A percentile compares a stretch with the other conserved stretches of the same genome.
Evolutionary conservation across 2,888 invertebrate species (phyloP).

Genomic region (Lasius fuliginosus): DNA sequence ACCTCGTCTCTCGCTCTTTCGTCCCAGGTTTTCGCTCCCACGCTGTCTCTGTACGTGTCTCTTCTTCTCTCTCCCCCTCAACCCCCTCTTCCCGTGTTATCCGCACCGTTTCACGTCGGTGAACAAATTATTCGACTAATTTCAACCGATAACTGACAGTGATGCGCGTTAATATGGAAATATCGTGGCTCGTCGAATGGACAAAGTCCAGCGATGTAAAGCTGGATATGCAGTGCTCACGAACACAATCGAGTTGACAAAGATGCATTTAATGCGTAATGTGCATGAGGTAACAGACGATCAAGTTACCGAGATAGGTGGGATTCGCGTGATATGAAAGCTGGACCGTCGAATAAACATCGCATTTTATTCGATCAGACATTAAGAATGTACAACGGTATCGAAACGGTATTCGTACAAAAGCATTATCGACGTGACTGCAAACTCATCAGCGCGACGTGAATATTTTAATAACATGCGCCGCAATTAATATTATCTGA

Average conservation of each 20-base stretch:
- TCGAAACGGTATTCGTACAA: constrained; percentile 43
- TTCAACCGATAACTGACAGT: constrained; percentile 62
- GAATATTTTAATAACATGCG: constrained; percentile 58
- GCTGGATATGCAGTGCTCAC: background rate
- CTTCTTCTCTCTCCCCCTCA: background rate
- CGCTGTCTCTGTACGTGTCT: constrained; percentile 2
- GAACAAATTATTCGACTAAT: constrained; percentile 69
- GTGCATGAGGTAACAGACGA: constrained; percentile 15
- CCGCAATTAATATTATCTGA: constrained; percentile 58
- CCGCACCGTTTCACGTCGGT: constrained; percentile 43
- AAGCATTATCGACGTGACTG: constrained; percentile 40
- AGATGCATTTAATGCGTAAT: constrained; percentile 47
- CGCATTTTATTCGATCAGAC: constrained; percentile 6
- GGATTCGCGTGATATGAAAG: constrained; percentile 25
- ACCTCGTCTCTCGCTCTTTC: constrained; percentile 27
- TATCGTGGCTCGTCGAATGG: constrained; percentile 56
- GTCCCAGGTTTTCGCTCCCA: constrained; percentile 40
- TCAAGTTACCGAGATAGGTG: background rate
- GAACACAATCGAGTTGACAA: constrained; percentile 24
- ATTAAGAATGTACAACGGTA: constrained; percentile 42
- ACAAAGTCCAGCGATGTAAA: constrained; percentile 17
- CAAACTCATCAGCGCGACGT: constrained; percentile 51
- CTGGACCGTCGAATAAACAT: background rate
- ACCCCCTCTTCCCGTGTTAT: background rate
- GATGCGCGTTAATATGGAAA: constrained; percentile 64